Evolutionary conservation across 1,140 invertebrate genomes (phyloP), one percentile per base, ranked within the genome.

Genomic region (Anadara kagoshimensis): DNA sequence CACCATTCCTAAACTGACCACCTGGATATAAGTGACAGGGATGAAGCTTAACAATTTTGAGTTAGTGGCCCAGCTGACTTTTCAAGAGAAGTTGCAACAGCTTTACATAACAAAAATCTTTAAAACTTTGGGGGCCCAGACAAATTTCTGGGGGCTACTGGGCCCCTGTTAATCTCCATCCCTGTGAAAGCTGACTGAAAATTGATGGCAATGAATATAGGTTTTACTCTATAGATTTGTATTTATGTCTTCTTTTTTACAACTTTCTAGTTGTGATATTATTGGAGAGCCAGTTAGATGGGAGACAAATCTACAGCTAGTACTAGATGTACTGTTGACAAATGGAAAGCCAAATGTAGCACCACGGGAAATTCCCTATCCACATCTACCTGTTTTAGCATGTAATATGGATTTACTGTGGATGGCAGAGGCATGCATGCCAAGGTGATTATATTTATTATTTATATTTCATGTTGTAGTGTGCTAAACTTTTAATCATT

Each of bases 271-370:
- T 85, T 69, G 78, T 90, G 20, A 79, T 90, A 58, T 78, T 90
- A 54, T 87, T 77, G 89, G 88, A 26, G 89, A 90, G 63, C 88
- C 89, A 18, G 82, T 84, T 0, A 79, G 86, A 64, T 90, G 89
- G 89, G 90, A 91, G 75, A 88, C 90, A 10, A 84, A 87, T 63
- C 83, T 92, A 16, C 93, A 94, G 84, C 82, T 94, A 16, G 88
- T 94, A 49, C 86, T 94, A 5, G 94, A 94, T 86, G 86, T 93
- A 26, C 78, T 94, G 8, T 86, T 94, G 81, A 93, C 93, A 1
- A 90, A 93, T 83, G 94, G 94, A 16, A 82, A 83, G 57, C 87
- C 88, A 16, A 80, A 75, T 16, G 65, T 80, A 54, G 86, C 90
- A 10, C 90, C 91, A 0, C 67, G 66, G 14, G 81, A 82, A 3